Percentiles rank a stretch among this genome's conserved stretches.
These are phyloP conservation scores for Erythrocercus mccallii DNA, from an alignment of 2,113 vertebrate genomes.

Conservation along the genomic window DNA sequence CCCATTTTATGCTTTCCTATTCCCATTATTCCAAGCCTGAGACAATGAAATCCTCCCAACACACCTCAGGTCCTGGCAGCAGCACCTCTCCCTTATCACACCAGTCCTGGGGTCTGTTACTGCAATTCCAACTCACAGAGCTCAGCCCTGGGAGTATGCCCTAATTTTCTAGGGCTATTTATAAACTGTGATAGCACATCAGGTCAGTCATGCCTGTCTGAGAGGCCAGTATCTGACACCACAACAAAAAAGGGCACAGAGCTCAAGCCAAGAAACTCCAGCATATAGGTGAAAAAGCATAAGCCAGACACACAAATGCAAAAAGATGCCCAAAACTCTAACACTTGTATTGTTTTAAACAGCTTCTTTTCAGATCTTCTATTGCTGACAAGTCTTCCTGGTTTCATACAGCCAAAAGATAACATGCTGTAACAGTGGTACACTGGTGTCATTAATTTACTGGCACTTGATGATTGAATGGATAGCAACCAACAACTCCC, in stretches of 20 bases:
- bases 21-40: neutral
- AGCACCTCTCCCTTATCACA: neutral
- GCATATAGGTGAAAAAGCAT: neutral
- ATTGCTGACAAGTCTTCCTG: neutral
- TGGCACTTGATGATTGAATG: neutral
- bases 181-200: neutral
- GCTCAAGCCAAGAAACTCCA: neutral
- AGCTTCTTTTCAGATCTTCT: neutral
- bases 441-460: neutral
- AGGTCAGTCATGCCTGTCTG: neutral
- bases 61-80: neutral
- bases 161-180: neutral
- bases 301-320: neutral
- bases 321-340: neutral
- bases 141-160: neutral
- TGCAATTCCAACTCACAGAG: neutral
- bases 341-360: neutral
- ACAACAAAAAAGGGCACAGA: neutral
- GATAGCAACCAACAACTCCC: neutral
- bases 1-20: neutral
- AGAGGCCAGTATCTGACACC: neutral
- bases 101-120: neutral
- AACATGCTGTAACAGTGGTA: neutral
- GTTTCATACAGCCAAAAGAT: neutral
- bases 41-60: fast-evolving